Percentiles rank a stretch among this genome's conserved stretches.
Evolutionary conservation across 2,888 invertebrate genomes (phyloP).

Genomic region (Drosophila neonasuta): DNA sequence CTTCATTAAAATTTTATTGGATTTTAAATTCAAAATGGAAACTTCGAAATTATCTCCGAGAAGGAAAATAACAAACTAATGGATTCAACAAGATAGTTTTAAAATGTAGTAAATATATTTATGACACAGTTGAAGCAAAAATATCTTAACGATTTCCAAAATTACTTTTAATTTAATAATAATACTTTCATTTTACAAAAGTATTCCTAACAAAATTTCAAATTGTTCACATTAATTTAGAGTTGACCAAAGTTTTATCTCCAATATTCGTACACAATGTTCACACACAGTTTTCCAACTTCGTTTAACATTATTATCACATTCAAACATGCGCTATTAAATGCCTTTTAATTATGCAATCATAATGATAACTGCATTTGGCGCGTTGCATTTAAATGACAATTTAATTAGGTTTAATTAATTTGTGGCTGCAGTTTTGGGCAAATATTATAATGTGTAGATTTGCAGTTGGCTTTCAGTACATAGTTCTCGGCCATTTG

Average conservation of each 20-base stretch:
- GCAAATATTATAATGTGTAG: conserved; percentile 10
- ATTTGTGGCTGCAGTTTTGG: conserved; percentile 59
- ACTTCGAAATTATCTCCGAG: no score
- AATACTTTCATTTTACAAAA: no score
- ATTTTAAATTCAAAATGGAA: no score
- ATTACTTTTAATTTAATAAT: no score
- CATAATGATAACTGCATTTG: not conserved
- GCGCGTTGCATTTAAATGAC: conserved; percentile 19
- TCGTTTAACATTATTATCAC: not conserved
- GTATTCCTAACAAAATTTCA: no score
- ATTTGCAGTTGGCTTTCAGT: conserved; percentile 26
- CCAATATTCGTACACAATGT: not conserved
- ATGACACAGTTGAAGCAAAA: no score
- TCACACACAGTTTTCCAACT: not conserved
- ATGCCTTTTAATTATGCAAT: not conserved
- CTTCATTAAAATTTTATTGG: no score
- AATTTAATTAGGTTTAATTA: conserved; percentile 51
- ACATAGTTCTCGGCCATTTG: conserved; percentile 55
- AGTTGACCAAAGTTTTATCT: not conserved
- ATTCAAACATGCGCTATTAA: not conserved
- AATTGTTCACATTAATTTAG: no score
- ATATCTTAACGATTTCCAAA: no score
- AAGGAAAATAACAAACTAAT: no score
- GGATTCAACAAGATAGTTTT: no score
- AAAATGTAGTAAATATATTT: no score